Evolutionary conservation across 2,113 vertebrate species (phyloP), one percentile per base, ranked within the genome.

Genomic region (Toxostoma redivivum): DNA sequence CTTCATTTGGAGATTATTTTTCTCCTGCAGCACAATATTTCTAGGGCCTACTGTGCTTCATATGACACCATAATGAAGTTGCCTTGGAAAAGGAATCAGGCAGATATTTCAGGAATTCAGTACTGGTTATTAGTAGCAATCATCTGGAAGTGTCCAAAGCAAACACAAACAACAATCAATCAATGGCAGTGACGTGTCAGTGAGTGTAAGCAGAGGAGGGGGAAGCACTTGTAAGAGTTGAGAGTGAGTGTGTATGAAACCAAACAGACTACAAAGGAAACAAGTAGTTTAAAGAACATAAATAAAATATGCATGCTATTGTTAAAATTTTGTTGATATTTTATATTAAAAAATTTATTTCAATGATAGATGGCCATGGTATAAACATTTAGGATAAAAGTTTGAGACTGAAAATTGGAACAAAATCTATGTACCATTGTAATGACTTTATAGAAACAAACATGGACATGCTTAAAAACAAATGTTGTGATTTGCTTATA

Each of bases 81-180:
- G 88, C 67, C 79, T 86, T 67, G 67, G 73, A 66, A 91, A 93
- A 91, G 45, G 67, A 95, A 88, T 78, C 28, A 4, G 67, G 87
- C 74, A 96, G 82, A 80, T 96, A 96, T 96, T 81, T 92, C 86
- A 96, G 90, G 94, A 96, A 96, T 96, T 92, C 62, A 71, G 93
- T 88, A 23, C 92, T 92, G 80, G 72, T 93, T 93, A 94, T 95
- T 94, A 95, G 94, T 88, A 93, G 94, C 95, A 86, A 91, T 96
- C 92, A 95, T 95, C 76, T 94, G 88, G 72, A 95, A 93, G 81
- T 67, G 76, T 92, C 92, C 79, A 96, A 95, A 96, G 47, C 70
- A 97, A 97, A 96, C 90, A 95, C 81, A 95, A 97, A 81, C 85
- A 92, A 76, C 82, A 66, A 94, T 94, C 92, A 78, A 38, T 94